Evolutionary conservation across 35 echinoderm and acorn worm genomes (phyloP).

Genomic region (Diadema setosum): DNA sequence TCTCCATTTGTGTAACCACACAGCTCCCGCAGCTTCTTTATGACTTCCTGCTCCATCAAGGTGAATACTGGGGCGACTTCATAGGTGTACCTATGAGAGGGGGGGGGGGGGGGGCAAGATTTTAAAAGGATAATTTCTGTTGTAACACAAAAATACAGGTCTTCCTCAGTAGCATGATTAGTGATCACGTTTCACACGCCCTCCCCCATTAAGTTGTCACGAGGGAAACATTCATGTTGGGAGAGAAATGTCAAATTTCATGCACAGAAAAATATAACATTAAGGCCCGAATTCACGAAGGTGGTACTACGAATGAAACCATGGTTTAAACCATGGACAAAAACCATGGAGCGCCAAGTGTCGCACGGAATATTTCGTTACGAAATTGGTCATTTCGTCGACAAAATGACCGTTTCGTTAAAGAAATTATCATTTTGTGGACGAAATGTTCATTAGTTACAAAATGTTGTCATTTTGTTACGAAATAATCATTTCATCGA

Average conservation of each 20-base stretch:
- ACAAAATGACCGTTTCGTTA: too few relatives aligned
- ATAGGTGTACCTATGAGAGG: conserved; percentile 74
- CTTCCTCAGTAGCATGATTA: neutral
- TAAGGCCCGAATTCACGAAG: too few relatives aligned
- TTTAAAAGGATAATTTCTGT: neutral
- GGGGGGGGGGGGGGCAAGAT: neutral
- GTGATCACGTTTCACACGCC: neutral
- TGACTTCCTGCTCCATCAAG: conserved; percentile 79
- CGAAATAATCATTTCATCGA: too few relatives aligned
- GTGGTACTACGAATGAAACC: too few relatives aligned
- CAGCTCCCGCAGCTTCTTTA: conserved; percentile 64
- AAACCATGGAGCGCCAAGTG: too few relatives aligned
- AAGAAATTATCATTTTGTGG: too few relatives aligned
- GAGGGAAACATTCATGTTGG: neutral
- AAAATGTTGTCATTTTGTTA: too few relatives aligned
- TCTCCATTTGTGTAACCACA: conserved; percentile 83
- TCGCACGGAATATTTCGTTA: too few relatives aligned
- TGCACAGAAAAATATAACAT: neutral
- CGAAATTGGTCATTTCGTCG: too few relatives aligned
- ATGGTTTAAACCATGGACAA: too few relatives aligned
- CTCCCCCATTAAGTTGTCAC: neutral
- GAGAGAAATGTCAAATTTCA: neutral
- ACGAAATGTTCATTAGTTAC: too few relatives aligned
- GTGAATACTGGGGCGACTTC: conserved; percentile 95
- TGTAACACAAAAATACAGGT: neutral